Conservation (phyloP, 2,888 invertebrate genomes). For the Lamproptera curius region DNA sequence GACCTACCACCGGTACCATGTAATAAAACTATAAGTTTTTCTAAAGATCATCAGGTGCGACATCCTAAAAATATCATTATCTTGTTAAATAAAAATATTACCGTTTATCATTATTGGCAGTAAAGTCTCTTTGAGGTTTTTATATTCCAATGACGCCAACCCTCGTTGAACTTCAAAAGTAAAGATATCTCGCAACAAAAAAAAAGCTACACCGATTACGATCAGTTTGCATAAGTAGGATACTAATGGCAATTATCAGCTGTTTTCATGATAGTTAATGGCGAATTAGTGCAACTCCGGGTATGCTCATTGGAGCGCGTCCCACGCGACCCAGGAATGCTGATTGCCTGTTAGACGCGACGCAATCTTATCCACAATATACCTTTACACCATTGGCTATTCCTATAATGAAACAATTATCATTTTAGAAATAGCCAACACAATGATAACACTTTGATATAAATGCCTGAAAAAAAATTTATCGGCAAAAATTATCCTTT, state of each 20-base stretch:
- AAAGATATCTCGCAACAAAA: slow-evolving; percentile 7
- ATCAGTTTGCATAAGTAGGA: slow-evolving; percentile 18
- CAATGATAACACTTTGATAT: too few relatives aligned
- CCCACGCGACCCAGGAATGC: slow-evolving; percentile 33
- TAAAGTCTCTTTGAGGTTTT: too few relatives aligned
- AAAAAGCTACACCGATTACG: slow-evolving; percentile 9
- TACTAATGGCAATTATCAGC: slow-evolving; percentile 20
- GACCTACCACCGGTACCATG: too few relatives aligned
- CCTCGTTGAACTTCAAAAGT: slow-evolving; percentile 19
- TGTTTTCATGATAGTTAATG: slow-evolving; percentile 32
- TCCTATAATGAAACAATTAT: too few relatives aligned
- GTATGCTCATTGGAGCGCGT: slow-evolving; percentile 28
- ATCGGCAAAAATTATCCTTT: too few relatives aligned
- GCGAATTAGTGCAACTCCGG: slow-evolving; percentile 32
- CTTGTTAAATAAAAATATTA: too few relatives aligned
- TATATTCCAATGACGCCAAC: background rate
- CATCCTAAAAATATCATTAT: too few relatives aligned
- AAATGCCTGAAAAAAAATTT: too few relatives aligned
- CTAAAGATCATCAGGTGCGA: too few relatives aligned
- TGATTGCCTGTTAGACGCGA: slow-evolving; percentile 25
- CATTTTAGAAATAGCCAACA: too few relatives aligned
- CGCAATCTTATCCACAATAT: slow-evolving; percentile 5
- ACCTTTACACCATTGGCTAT: background rate
- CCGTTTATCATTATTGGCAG: too few relatives aligned
- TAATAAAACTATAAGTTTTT: too few relatives aligned